phyloP scores from a whole-genome alignment of 64 coral and sea anemone genomes.

The Actinia equina region DNA sequence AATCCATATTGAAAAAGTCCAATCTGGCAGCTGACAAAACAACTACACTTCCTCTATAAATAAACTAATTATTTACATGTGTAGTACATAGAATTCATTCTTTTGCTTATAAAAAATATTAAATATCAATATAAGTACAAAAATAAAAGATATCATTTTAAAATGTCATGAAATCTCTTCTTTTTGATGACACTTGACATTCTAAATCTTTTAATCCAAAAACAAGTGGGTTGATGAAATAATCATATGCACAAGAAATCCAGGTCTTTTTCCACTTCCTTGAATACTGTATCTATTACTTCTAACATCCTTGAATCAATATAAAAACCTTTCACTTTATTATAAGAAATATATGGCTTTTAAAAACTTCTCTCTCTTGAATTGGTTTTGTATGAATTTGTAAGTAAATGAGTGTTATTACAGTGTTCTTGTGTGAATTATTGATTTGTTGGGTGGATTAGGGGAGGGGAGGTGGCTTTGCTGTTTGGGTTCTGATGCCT shows the following conservation, averaged over 20 bases:
- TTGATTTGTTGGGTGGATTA: too few relatives aligned
- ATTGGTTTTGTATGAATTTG: too few relatives aligned
- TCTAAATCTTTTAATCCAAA: background rate
- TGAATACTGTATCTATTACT: background rate
- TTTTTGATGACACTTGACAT: background rate
- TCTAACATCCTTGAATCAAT: background rate
- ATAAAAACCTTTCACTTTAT: too few relatives aligned
- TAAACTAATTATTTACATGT: background rate
- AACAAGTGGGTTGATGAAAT: background rate
- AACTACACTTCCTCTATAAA: background rate
- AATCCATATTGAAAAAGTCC: background rate
- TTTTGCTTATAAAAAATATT: background rate
- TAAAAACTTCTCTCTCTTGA: too few relatives aligned
- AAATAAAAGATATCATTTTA: background rate
- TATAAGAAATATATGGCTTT: too few relatives aligned
- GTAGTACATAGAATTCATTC: background rate
- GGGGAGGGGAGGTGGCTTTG: too few relatives aligned
- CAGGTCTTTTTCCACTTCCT: background rate
- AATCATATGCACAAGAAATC: background rate
- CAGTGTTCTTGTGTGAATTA: too few relatives aligned
- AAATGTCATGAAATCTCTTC: background rate
- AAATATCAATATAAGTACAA: background rate
- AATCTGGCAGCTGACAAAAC: constrained; percentile 9
- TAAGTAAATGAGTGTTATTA: too few relatives aligned
- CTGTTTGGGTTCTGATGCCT: too few relatives aligned